Evolutionary conservation across 2,888 invertebrate species (phyloP), one percentile per base, ranked within the genome.

Genomic region (Liodrosophila aerea): DNA sequence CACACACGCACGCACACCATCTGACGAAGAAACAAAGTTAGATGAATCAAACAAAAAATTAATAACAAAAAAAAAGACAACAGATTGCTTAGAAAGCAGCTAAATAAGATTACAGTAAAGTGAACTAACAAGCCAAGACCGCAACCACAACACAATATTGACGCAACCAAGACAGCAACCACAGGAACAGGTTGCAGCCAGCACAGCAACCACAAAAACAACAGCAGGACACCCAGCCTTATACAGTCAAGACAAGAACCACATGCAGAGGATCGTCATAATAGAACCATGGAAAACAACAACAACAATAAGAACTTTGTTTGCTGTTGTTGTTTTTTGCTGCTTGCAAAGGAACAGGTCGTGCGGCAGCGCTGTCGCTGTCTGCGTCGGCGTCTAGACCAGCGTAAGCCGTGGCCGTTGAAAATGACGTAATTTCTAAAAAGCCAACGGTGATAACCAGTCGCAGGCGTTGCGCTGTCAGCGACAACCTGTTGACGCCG

Each of bases 381-480:
- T 39, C 45, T 27, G 27, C 60, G 57, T 45, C 64, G 36, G 31
- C 51, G 75, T 82, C 82, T 77, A 82, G 76, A 77, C 72, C 68
- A 36, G 60, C 50, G 75, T 73, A 9, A 9, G 68, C 76, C 62
- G 46, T 57, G 53, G 43, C 62, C 68, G 59, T 39, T 46, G 50
- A 34, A 76, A 80, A 82, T 86, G 86, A 86, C 86, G 86, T 87
- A 87, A 86, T 86, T 87, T 87, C 86, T 87, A 84, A 80, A 87
- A 84, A 62, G 70, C 67, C 59, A 31, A 44, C 51, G 54, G 49
- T 73, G 77, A 86, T 83, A 86, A 86, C 86, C 86, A 82, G 81
- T 81, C 73, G 69, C 59, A 71, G 64, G 61, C 51, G 60, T 56
- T 22, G 52, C 45, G 72, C 69, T 59, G 65, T 54, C 76, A 61